Conservation (phyloP, 2,888 invertebrate species). For the Bellardia bayeri region DNA sequence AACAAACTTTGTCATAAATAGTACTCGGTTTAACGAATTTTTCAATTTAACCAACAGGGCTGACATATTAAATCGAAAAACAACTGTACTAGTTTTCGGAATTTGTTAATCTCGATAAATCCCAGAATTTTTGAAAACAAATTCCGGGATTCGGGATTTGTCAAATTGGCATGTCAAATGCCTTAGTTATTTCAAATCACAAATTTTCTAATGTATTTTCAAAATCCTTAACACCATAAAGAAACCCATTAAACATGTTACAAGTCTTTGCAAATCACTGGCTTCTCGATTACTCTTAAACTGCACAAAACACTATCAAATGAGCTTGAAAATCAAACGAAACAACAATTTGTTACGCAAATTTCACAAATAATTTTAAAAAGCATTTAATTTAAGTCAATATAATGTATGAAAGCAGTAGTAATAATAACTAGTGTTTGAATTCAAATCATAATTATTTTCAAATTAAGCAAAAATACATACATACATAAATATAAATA, state of each 20-base stretch:
- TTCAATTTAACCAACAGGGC: no score
- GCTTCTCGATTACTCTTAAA: neutral
- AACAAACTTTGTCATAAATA: no score
- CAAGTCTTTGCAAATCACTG: constrained; percentile 28
- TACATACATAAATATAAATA: neutral
- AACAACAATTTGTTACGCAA: constrained; percentile 51
- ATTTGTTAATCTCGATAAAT: no score
- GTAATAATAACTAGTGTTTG: constrained; percentile 7
- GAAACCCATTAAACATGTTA: constrained; percentile 17
- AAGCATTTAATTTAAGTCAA: constrained; percentile 56
- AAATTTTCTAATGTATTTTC: constrained; percentile 21
- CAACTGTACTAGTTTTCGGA: no score
- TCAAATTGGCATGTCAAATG: neutral
- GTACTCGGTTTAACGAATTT: no score
- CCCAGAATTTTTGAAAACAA: no score
- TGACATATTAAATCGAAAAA: no score
- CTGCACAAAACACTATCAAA: neutral
- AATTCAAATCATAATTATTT: constrained; percentile 65
- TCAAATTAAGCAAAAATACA: constrained; percentile 59
- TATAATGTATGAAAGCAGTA: neutral
- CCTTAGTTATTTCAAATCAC: constrained; percentile 22
- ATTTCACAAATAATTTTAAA: constrained; percentile 48
- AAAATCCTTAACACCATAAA: neutral
- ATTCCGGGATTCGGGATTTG: no score
- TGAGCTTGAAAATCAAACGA: constrained; percentile 18